Base-by-base conservation (phyloP, 2,888 invertebrate genomes). In the Volucella inanis region DNA sequence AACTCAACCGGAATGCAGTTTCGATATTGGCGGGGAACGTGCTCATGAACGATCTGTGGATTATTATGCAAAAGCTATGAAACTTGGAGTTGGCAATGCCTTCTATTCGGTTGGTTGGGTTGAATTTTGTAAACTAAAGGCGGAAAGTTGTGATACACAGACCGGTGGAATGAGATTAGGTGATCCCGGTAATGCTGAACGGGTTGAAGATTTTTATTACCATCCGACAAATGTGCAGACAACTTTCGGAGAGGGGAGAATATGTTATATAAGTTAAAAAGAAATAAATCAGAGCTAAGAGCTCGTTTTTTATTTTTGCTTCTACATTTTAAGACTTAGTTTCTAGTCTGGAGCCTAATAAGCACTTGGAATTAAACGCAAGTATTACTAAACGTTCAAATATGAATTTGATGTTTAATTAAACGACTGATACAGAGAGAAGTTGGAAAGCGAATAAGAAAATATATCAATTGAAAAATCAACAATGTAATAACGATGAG, bases 1-100 rank as follows among this genome's bases (percentile, higher is more conserved):
- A 91, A 92, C 92, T 92, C 93, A 93, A 91, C 88, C 91, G 89
- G 92, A 92, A 91, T 92, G 92, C 91, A 91, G 90, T 89, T 89
- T 88, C 88, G 89, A 89, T 89, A 75, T 88, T 74, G 88, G 87
- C 81, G 89, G 88, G 65, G 82, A 78, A 14, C 93, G 93, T 88
- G 88, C 92, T 0, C 93, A 93, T 87, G 77, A 87, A 45, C 88
- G 92, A 78, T 88, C 92, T 0, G 90, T 90, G 78, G 49, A 88
- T 54, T 92, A 90, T 79, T 92, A 89, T 71, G 90, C 91, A 0
- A 92, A 93, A 88, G 91, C 92, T 1, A 85, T 92, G 12, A 62
- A 59, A 8, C 22, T 68, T 8, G 43, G 38, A 3, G 18, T 6
- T 10, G 12, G 41, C 6, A 80, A 80, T 54, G 31, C 9, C 4